These are phyloP conservation scores for Cyclura pinguis DNA, from an alignment of 2,797 vertebrate genomes.

Conservation along the genomic window DNA sequence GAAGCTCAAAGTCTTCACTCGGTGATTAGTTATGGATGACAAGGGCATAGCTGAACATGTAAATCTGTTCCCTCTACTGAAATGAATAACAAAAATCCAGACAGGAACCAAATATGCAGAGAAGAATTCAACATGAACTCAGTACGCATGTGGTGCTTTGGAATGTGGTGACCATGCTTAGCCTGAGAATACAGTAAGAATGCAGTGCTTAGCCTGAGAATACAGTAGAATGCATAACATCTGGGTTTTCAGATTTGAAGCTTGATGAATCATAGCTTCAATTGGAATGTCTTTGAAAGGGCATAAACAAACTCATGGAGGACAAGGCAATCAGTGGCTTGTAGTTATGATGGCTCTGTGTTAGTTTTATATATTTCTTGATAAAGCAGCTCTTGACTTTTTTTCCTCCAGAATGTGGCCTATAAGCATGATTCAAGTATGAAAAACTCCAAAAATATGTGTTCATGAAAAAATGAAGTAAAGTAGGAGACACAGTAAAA, in stretches of 20 bases:
- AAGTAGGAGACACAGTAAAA: too few relatives aligned
- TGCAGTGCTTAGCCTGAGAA: neutral
- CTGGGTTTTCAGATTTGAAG: neutral
- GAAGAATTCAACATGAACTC: neutral
- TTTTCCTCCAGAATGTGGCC: too few relatives aligned
- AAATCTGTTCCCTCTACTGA: neutral
- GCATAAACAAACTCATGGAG: neutral
- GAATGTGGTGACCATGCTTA: neutral
- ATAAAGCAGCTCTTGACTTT: too few relatives aligned
- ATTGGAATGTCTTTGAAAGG: neutral
- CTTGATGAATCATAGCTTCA: neutral
- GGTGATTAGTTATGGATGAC: neutral
- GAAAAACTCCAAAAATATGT: too few relatives aligned
- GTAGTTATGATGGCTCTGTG: neutral
- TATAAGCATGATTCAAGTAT: too few relatives aligned
- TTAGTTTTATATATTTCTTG: too few relatives aligned
- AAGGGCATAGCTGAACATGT: neutral
- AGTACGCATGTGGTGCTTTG: neutral
- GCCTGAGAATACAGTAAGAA: neutral
- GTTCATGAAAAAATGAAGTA: too few relatives aligned
- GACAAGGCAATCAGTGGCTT: neutral
- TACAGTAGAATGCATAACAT: neutral
- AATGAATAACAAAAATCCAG: slow-evolving; percentile 4
- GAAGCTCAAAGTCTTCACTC: neutral
- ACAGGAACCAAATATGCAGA: neutral